Percentiles rank a stretch among this genome's conserved stretches.
These are phyloP conservation scores for Phodopus roborovskii DNA, from an alignment of 2,113 vertebrate species.

Conservation along the genomic window DNA sequence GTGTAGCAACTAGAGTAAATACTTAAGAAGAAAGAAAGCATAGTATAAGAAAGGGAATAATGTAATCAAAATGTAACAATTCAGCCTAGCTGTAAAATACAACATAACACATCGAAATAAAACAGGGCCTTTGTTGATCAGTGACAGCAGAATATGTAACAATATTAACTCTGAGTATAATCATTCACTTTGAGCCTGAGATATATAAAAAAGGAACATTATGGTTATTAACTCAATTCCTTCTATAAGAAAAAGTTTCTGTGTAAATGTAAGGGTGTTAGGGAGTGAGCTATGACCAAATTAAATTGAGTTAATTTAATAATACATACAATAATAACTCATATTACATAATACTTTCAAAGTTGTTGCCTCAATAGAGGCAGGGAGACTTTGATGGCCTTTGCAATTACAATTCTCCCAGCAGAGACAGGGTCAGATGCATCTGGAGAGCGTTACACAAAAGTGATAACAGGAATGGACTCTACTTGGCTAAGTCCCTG, in stretches of 20 bases:
- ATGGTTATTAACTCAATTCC: not conserved
- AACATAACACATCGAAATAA: slow-evolving; percentile 2
- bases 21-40: not conserved
- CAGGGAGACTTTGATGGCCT: not conserved
- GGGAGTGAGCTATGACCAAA: slow-evolving; percentile 14
- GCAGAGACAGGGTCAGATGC: not conserved
- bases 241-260: slow-evolving; percentile 21
- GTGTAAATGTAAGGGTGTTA: slow-evolving; percentile 4
- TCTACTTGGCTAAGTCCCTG: not conserved
- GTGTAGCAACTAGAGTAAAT: not conserved
- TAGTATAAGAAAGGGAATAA: slow-evolving; percentile 3
- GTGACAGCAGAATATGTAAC: not conserved
- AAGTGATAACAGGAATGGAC: not conserved
- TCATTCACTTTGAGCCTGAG: not conserved
- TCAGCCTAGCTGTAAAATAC: slow-evolving; percentile 9
- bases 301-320: not conserved
- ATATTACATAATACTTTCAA: slow-evolving; percentile 18
- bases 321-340: not conserved
- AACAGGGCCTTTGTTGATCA: not conserved
- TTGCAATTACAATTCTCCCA: slow-evolving; percentile 23
- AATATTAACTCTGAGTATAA: not conserved
- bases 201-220: slow-evolving; percentile 15
- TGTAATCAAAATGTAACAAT: not conserved
- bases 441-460: not conserved
- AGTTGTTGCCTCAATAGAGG: not conserved